Evolutionary conservation across 2,888 invertebrate genomes (phyloP).

Genomic region (Nipponacmea schrenckii): DNA sequence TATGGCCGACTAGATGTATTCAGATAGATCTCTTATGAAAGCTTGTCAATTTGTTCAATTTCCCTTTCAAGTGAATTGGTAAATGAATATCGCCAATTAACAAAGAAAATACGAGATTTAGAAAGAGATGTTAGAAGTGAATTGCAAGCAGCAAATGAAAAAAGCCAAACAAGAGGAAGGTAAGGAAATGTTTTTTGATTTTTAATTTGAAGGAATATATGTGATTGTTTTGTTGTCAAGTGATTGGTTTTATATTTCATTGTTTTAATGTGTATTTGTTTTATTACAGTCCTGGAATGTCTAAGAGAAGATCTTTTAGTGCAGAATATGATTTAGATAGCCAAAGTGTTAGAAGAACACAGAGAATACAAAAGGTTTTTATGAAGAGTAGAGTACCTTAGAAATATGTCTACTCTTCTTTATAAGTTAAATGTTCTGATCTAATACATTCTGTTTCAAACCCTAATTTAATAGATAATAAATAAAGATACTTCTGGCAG

Average conservation of each 20-base stretch:
- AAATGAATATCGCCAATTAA: constrained; percentile 47
- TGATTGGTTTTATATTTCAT: too few relatives aligned
- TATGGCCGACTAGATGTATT: too few relatives aligned
- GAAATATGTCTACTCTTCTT: too few relatives aligned
- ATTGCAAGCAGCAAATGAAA: constrained; percentile 43
- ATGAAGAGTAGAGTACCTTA: too few relatives aligned
- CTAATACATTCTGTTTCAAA: too few relatives aligned
- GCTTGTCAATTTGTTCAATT: neutral
- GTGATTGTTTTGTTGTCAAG: too few relatives aligned
- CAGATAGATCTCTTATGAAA: too few relatives aligned
- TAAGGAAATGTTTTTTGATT: constrained; percentile 32
- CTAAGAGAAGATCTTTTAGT: constrained; percentile 33
- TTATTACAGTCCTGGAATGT: constrained; percentile 21
- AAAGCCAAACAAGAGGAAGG: constrained; percentile 46
- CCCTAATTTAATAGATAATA: too few relatives aligned
- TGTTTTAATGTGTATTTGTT: neutral
- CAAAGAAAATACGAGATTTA: constrained; percentile 48
- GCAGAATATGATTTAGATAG: constrained; percentile 51
- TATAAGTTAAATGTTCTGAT: too few relatives aligned
- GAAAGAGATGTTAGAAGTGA: constrained; percentile 50
- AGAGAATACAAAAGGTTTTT: constrained; percentile 57
- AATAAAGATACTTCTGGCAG: too few relatives aligned
- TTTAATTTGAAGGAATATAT: too few relatives aligned
- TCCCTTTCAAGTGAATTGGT: constrained; percentile 53
- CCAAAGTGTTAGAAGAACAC: constrained; percentile 47